phyloP scores from a whole-genome alignment of 2,888 invertebrate species.

The Criorhina ranunculi region DNA sequence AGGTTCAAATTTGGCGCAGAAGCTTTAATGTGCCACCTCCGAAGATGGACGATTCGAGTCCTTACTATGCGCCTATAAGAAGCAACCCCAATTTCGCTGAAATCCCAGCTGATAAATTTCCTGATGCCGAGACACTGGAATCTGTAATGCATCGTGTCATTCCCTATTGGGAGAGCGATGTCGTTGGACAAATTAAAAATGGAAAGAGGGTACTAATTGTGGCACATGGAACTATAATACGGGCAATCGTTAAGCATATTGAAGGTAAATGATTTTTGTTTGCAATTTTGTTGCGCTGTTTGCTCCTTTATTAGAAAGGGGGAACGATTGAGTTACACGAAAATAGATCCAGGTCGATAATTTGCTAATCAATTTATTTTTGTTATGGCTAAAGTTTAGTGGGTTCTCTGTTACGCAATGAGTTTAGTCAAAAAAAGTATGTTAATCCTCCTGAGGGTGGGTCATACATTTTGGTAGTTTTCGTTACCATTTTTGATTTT shows the following conservation, averaged over 20 bases:
- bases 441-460: not conserved
- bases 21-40: constrained; percentile 94
- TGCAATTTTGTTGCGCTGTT: not conserved
- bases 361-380: not conserved
- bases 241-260: constrained; percentile 94
- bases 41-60: constrained; percentile 90
- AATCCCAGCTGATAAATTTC: constrained; percentile 90
- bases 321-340: not conserved
- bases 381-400: not conserved
- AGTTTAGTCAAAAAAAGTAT: not conserved
- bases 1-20: constrained; percentile 94
- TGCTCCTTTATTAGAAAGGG: not conserved
- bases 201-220: constrained; percentile 92
- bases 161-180: constrained; percentile 94
- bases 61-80: constrained; percentile 90
- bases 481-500: too few relatives aligned
- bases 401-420: not conserved
- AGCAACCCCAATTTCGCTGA: constrained; percentile 90
- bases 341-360: constrained; percentile 20
- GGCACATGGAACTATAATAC: constrained; percentile 93
- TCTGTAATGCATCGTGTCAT: constrained; percentile 92
- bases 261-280: constrained; percentile 87
- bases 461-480: too few relatives aligned
- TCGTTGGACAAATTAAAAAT: constrained; percentile 88
- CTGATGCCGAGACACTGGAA: constrained; percentile 92